Conservation (phyloP, 2,113 vertebrate species). For the Gnathonemus longibarbis region DNA sequence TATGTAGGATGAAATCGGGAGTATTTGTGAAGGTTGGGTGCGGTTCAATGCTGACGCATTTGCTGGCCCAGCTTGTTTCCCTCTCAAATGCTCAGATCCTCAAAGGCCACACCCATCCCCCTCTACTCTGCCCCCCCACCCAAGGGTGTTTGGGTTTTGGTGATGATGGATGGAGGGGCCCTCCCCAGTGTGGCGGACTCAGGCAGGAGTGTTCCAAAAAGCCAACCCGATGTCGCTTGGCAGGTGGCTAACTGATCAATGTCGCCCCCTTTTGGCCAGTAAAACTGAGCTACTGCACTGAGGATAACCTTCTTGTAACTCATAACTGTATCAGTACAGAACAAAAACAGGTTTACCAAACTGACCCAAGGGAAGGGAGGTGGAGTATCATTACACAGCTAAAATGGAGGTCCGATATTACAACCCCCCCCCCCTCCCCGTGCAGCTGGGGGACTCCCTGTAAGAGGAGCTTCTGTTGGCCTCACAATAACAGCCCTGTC, state of each 20-base stretch:
- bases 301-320: background rate
- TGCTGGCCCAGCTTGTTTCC: background rate
- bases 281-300: background rate
- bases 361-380: background rate
- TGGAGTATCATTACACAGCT: background rate
- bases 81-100: background rate
- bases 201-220: background rate
- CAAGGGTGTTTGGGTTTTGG: background rate
- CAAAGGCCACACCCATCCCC: background rate
- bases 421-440: background rate
- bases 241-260: background rate
- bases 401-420: background rate
- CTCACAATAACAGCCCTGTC: conserved; percentile 13
- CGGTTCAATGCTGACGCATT: background rate
- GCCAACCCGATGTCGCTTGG: background rate
- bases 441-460: background rate
- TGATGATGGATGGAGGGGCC: background rate
- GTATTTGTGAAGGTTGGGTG: background rate
- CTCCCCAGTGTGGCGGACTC: background rate
- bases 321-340: background rate
- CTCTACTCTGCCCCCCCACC: background rate
- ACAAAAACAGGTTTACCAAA: background rate
- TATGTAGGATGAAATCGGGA: background rate
- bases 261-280: background rate
- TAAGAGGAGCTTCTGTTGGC: conserved; percentile 9